Conservation (phyloP, 2,797 vertebrate species). For the Emys orbicularis region DNA sequence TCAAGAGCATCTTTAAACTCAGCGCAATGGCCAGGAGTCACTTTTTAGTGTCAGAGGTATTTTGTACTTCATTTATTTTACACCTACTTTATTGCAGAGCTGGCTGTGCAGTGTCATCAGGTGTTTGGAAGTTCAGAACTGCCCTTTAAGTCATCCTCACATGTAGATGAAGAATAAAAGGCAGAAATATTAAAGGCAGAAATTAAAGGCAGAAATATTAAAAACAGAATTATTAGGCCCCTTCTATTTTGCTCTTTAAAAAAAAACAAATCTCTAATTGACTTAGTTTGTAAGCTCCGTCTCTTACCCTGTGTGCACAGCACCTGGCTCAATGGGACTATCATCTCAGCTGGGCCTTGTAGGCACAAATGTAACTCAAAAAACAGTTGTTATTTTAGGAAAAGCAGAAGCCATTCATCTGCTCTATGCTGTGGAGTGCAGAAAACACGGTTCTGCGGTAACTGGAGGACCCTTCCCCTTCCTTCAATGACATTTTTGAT, state of each 20-base stretch:
- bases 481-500: background rate
- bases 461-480: background rate
- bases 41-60: background rate
- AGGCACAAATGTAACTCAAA: background rate
- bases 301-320: background rate
- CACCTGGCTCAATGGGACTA: background rate
- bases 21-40: background rate
- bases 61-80: background rate
- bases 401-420: background rate
- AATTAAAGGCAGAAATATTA: background rate
- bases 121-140: background rate
- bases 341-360: background rate
- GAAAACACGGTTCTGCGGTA: background rate
- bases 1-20: background rate
- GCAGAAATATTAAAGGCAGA: background rate
- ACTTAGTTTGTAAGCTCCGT: background rate
- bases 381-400: background rate
- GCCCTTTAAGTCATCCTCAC: background rate
- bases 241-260: background rate
- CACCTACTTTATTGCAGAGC: background rate
- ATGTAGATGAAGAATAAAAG: background rate
- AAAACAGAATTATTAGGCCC: background rate
- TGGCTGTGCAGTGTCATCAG: background rate
- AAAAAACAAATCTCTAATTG: background rate
- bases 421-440: background rate